Conservation (phyloP, 2,113 vertebrate species). For the Gavialis gangeticus region DNA sequence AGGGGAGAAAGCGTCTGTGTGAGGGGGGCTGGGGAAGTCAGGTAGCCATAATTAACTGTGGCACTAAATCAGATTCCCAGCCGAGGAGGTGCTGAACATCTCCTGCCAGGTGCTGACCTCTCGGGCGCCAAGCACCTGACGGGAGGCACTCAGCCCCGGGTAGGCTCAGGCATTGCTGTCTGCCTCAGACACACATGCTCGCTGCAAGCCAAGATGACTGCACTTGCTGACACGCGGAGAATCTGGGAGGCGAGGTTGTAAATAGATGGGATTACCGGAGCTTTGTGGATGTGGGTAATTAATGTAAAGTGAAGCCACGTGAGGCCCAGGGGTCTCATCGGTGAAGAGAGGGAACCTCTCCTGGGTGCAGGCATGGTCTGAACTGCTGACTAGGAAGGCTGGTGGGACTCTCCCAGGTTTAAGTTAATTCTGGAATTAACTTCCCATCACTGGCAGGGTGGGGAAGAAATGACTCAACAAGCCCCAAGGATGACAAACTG, state of each 20-base stretch:
- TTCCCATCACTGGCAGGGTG: neutral
- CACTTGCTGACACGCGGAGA: neutral
- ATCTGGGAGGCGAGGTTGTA: neutral
- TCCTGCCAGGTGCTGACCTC: neutral
- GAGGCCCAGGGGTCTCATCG: rapidly evolving
- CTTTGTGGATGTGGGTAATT: neutral
- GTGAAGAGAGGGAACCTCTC: neutral
- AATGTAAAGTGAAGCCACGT: neutral
- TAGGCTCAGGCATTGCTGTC: neutral
- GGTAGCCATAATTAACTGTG: constrained; percentile 40
- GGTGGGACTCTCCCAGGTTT: neutral
- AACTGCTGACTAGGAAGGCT: neutral
- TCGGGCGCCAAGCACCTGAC: rapidly evolving
- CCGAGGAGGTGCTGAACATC: neutral
- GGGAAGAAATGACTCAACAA: neutral
- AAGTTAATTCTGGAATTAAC: neutral
- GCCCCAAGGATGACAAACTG: neutral
- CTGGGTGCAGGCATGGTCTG: neutral
- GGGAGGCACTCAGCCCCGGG: neutral
- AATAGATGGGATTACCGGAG: neutral
- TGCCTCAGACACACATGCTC: neutral
- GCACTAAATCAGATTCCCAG: neutral
- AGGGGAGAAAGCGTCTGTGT: constrained; percentile 15
- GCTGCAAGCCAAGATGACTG: rapidly evolving
- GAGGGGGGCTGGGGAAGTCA: neutral